These are phyloP conservation scores for Eupithecia abbreviata DNA, from an alignment of 2,888 invertebrate genomes.

Conservation along the genomic window DNA sequence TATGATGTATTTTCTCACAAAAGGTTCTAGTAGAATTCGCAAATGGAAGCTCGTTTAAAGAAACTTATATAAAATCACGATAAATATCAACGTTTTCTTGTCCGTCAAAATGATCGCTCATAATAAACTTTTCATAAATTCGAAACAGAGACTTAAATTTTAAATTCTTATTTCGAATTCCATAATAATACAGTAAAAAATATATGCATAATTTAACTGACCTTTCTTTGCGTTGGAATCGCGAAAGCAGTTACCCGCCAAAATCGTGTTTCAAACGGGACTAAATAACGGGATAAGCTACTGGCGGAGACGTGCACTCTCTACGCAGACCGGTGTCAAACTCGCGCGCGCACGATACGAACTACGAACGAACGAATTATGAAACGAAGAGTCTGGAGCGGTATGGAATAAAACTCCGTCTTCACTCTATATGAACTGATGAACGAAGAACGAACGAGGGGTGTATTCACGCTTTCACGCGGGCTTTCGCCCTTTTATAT, in stretches of 20 bases:
- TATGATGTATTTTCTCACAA: neutral
- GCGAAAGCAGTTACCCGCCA: slow-evolving; percentile 27
- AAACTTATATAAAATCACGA: neutral
- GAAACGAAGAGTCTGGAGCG: neutral
- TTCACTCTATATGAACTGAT: neutral
- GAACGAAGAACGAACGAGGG: neutral
- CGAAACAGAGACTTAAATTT: no score
- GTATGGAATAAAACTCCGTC: neutral
- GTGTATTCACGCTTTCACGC: neutral
- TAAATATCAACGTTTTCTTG: neutral
- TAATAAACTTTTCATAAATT: no score
- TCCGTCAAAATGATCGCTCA: neutral
- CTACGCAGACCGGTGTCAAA: neutral
- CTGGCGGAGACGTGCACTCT: neutral
- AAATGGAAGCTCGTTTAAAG: neutral
- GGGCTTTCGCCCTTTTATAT: neutral
- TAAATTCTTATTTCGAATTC: no score
- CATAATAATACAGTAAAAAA: neutral
- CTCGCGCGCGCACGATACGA: neutral
- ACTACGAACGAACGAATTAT: no score
- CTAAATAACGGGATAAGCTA: neutral
- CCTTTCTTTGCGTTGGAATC: slow-evolving; percentile 32
- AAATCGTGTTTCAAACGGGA: neutral
- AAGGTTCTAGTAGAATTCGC: neutral
- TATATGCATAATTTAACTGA: slow-evolving; percentile 11